Evolutionary conservation across 2,888 invertebrate species (phyloP), one percentile per base, ranked within the genome.

Genomic region (Drosophila koepferae): DNA sequence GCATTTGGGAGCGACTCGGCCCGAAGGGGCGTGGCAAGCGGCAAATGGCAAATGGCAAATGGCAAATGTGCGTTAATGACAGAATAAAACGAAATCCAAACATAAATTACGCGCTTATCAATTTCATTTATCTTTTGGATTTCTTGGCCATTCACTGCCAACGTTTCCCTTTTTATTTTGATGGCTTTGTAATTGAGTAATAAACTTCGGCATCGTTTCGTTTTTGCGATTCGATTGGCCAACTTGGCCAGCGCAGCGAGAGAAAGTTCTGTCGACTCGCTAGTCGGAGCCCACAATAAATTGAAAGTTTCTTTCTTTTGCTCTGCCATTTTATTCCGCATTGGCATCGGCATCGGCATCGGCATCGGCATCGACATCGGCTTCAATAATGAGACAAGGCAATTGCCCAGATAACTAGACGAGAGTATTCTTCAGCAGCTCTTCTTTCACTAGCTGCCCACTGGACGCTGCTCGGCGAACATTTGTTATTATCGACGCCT

Each of bases 161-260:
- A 41, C 74, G 60, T 71, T 77, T 74, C 71, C 63, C 72, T 73
- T 76, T 76, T 80, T 74, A 73, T 79, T 86, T 87, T 88, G 90
- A 89, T 90, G 91, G 82, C 77, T 88, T 88, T 90, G 89, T 89
- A 89, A 89, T 89, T 90, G 91, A 89, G 91, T 90, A 90, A 89
- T 89, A 90, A 89, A 89, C 80, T 89, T 89, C 72, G 74, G 81
- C 80, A 89, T 82, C 86, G 86, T 74, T 74, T 69, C 40, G 44
- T 70, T 76, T 54, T 54, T 72, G 53, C 58, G 46, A 62, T 66
- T 65, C 54, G 63, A 28, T 28, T 28, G 28, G 69, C 56, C 72
- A 78, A 79, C 48, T 58, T 83, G 34, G 64, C 63, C 59, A 51
- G 44, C 18, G 16, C 59, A 51, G 44, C 18, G 23, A 54, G 54